These are phyloP conservation scores for Sinocyclocheilus anophthalmus DNA, from an alignment of 2,113 vertebrate genomes.

Conservation along the genomic window DNA sequence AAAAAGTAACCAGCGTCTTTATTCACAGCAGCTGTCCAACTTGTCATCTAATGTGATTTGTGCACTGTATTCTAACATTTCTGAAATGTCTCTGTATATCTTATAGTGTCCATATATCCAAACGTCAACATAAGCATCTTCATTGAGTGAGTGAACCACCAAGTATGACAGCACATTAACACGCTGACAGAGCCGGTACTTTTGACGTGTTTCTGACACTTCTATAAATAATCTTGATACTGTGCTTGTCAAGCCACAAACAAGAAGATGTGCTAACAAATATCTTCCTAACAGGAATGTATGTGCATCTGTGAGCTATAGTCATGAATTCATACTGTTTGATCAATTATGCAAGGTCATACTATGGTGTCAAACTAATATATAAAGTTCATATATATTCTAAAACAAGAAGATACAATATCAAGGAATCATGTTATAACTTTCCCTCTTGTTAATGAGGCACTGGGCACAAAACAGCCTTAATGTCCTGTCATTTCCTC, in stretches of 20 bases:
- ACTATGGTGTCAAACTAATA: background rate
- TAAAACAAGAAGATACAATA: background rate
- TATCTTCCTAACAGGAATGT: background rate
- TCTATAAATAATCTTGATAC: conserved; percentile 33
- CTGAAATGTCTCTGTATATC: background rate
- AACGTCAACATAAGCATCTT: background rate
- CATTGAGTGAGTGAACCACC: conserved; percentile 2
- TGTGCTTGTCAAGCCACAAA: conserved; percentile 26
- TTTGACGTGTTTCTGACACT: conserved; percentile 22
- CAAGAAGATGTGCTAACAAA: conserved; percentile 7
- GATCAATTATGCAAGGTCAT: background rate
- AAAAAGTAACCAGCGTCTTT: background rate
- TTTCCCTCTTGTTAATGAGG: background rate
- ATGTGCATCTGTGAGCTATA: background rate
- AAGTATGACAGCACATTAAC: conserved; percentile 3
- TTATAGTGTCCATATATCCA: conserved; percentile 10
- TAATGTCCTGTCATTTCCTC: background rate
- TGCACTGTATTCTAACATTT: background rate
- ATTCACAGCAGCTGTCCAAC: background rate
- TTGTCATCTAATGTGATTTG: background rate
- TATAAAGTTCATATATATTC: background rate
- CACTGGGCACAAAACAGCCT: background rate
- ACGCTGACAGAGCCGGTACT: background rate
- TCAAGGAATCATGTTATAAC: background rate
- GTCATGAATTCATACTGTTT: background rate